A percentile compares a stretch with the other conserved stretches of the same genome.
These are phyloP conservation scores for Brevimyrus niger DNA, from an alignment of 2,113 vertebrate genomes.

Conservation along the genomic window DNA sequence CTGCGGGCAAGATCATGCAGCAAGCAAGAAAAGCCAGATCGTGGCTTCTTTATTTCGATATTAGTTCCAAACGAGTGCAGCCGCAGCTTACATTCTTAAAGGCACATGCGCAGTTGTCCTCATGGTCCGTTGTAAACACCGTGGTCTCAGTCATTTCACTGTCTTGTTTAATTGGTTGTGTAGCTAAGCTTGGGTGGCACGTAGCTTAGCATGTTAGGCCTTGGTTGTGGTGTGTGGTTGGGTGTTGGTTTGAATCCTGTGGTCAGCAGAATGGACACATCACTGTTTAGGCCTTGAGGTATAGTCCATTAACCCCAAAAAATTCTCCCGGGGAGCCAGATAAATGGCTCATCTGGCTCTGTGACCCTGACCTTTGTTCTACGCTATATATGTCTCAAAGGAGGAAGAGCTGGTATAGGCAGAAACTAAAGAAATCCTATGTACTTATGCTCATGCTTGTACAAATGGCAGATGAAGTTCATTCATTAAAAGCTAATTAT, in stretches of 20 bases:
- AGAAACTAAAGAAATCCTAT: neutral
- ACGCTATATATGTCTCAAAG: neutral
- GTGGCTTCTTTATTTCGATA: neutral
- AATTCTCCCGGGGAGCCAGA: neutral
- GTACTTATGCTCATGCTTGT: neutral
- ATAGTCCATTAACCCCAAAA: neutral
- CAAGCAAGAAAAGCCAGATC: neutral
- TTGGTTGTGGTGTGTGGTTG: neutral
- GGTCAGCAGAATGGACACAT: neutral
- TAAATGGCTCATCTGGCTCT: neutral
- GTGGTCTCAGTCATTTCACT: neutral
- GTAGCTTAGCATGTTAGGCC: neutral
- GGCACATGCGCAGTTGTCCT: neutral
- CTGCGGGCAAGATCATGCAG: conserved; percentile 1
- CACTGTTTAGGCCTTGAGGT: neutral
- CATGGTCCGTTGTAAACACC: neutral
- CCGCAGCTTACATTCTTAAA: neutral
- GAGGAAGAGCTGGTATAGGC: neutral
- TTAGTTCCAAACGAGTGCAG: neutral
- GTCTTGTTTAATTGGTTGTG: neutral
- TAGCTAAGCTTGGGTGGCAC: neutral
- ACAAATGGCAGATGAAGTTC: neutral
- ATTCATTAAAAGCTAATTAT: neutral
- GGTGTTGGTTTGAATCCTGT: neutral
- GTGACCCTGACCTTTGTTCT: neutral